Percentiles rank a stretch among this genome's conserved stretches.
phyloP scores from a whole-genome alignment of 2,113 vertebrate species.

The Brevimyrus niger region DNA sequence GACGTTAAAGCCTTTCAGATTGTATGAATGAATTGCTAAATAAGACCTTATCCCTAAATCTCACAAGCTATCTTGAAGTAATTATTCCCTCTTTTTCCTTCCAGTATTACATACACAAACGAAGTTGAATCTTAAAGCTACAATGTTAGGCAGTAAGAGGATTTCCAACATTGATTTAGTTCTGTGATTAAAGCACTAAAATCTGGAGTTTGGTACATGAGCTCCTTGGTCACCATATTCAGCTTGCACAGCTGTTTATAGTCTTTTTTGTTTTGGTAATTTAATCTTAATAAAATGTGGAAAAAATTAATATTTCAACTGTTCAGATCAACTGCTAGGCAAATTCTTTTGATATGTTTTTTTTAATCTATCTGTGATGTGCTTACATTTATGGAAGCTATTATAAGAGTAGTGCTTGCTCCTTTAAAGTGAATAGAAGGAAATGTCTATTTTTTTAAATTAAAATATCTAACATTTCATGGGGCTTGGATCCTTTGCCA shows the following conservation, averaged over 20 bases:
- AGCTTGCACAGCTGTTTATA: background rate
- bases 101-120: background rate
- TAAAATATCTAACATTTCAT: background rate
- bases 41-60: background rate
- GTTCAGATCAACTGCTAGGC: background rate
- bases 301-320: background rate
- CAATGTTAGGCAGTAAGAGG: background rate
- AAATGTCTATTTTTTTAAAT: background rate
- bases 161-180: background rate
- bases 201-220: background rate
- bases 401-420: background rate
- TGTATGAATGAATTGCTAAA: background rate
- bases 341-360: background rate
- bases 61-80: background rate
- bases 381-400: background rate
- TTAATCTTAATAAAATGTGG: background rate
- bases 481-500: background rate
- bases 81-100: background rate
- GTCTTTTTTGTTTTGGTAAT: background rate
- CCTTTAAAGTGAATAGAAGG: background rate
- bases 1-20: background rate
- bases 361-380: background rate
- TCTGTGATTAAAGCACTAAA: background rate
- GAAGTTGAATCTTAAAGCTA: background rate
- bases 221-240: background rate